Evolutionary conservation across 2,113 vertebrate genomes (phyloP).

Genomic region (Ptyas mucosa): DNA sequence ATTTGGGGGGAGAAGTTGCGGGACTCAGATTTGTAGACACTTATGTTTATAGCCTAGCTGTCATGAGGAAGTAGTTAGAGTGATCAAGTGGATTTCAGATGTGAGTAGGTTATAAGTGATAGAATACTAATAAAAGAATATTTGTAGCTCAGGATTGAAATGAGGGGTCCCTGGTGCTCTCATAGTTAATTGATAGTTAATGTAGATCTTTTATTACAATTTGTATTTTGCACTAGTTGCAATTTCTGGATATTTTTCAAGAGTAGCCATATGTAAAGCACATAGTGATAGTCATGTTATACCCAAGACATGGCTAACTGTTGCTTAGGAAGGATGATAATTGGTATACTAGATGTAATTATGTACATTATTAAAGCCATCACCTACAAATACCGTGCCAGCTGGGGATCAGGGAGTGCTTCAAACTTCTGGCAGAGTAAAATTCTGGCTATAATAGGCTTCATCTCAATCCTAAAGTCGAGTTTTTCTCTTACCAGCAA

Average conservation of each 20-base stretch:
- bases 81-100: neutral
- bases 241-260: too few species aligned
- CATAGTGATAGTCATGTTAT: too few species aligned
- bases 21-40: neutral
- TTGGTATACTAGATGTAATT: neutral
- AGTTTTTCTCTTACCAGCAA: neutral
- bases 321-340: neutral
- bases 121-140: neutral
- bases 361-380: neutral
- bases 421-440: neutral
- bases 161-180: neutral
- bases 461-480: neutral
- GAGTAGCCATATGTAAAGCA: too few species aligned
- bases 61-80: neutral
- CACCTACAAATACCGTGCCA: neutral
- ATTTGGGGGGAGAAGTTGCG: neutral
- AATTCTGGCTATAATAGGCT: neutral
- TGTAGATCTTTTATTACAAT: too few species aligned
- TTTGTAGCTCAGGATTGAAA: neutral
- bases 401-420: neutral
- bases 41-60: neutral
- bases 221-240: too few species aligned
- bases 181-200: neutral
- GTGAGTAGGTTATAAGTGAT: neutral
- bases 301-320: too few species aligned